Conservation (phyloP, 1,140 invertebrate genomes). For the Drosophila bocki region DNA sequence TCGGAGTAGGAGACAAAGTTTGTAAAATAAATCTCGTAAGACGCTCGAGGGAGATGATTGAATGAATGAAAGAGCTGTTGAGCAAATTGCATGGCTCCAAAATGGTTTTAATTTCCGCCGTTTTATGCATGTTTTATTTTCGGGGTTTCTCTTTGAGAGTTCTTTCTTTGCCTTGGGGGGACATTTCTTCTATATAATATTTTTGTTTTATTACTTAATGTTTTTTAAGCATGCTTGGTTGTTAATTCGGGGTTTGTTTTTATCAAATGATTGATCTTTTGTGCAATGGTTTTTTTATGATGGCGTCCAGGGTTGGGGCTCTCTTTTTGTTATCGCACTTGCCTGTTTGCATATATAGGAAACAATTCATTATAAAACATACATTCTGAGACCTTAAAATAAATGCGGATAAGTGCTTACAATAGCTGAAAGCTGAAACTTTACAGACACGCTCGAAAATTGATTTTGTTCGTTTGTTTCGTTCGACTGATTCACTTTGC, state of each 20-base stretch:
- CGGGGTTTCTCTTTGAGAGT: not conserved
- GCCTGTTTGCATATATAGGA: not conserved
- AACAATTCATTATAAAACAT: constrained; percentile 21
- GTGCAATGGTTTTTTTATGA: constrained; percentile 45
- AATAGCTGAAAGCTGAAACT: constrained; percentile 31
- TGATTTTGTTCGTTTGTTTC: constrained; percentile 45
- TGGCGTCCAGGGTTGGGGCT: constrained; percentile 6
- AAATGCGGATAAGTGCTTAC: constrained; percentile 21
- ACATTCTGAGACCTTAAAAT: constrained; percentile 24
- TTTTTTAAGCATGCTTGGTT: constrained; percentile 16
- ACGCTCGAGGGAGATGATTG: constrained; percentile 20
- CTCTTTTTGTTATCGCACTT: constrained; percentile 9
- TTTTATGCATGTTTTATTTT: constrained; percentile 39
- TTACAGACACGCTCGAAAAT: constrained; percentile 60
- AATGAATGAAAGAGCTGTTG: constrained; percentile 17
- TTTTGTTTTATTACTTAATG: constrained; percentile 29
- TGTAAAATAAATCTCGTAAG: constrained; percentile 29
- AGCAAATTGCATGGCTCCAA: constrained; percentile 17
- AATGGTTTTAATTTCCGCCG: constrained; percentile 38
- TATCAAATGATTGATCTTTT: constrained; percentile 74
- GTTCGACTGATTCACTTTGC: constrained; percentile 53
- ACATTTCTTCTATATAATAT: constrained; percentile 30
- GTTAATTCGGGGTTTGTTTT: constrained; percentile 23
- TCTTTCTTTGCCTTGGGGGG: constrained; percentile 26
- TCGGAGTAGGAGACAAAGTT: not conserved